A percentile compares a stretch with the other conserved stretches of the same genome.
phyloP scores from a whole-genome alignment of 2,797 vertebrate species.

The Miichthys miiuy region DNA sequence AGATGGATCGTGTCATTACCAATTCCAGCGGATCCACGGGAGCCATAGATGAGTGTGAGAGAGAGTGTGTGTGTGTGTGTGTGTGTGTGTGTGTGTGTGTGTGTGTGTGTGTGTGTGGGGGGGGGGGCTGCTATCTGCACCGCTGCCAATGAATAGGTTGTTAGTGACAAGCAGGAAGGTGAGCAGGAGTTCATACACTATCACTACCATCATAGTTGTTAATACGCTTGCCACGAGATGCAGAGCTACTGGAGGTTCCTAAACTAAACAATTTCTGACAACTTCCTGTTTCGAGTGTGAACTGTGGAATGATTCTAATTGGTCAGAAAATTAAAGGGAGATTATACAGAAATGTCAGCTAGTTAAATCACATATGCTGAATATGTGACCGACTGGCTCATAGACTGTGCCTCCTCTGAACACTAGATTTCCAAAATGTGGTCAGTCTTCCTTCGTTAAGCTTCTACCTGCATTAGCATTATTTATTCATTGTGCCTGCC shows the following conservation, averaged over 20 bases:
- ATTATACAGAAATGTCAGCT: neutral
- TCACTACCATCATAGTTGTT: constrained; percentile 62
- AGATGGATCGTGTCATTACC: constrained; percentile 86
- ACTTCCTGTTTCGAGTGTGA: constrained; percentile 28
- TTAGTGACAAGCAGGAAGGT: constrained; percentile 81
- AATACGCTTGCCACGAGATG: constrained; percentile 47
- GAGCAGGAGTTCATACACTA: constrained; percentile 80
- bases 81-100: constrained; percentile 41
- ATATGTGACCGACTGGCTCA: neutral
- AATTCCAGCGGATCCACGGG: constrained; percentile 79
- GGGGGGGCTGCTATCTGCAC: constrained; percentile 63
- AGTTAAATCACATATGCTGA: constrained; percentile 3
- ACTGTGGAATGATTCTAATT: constrained; percentile 8
- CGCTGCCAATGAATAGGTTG: constrained; percentile 78
- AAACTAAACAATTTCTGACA: constrained; percentile 47
- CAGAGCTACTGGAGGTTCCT: constrained; percentile 29
- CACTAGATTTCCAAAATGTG: neutral
- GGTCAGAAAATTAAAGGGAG: constrained; percentile 22
- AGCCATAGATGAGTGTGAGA: constrained; percentile 61
- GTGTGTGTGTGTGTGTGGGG: constrained; percentile 46
- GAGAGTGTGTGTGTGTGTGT: constrained; percentile 42
- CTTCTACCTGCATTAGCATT: neutral
- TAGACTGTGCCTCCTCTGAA: neutral
- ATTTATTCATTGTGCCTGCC: neutral
- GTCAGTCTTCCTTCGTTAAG: too few relatives aligned